These are phyloP conservation scores for Catharus ustulatus DNA, from an alignment of 2,797 vertebrate genomes.

Conservation along the genomic window DNA sequence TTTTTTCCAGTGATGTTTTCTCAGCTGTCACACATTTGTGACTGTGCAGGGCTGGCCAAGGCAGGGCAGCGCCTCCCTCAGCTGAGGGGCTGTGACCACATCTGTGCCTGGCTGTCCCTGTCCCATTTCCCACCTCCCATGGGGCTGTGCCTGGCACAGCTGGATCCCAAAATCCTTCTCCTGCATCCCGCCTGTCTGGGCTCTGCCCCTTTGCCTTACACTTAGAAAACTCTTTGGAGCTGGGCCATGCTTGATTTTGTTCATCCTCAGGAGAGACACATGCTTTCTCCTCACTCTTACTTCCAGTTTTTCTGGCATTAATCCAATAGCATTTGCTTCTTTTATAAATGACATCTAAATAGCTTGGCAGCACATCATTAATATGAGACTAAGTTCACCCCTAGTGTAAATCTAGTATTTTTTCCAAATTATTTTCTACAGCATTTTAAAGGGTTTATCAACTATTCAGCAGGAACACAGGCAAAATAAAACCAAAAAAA, in stretches of 20 bases:
- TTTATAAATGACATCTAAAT: background rate
- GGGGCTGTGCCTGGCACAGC: background rate
- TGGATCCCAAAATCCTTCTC: background rate
- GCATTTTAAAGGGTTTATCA: background rate
- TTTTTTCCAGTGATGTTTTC: background rate
- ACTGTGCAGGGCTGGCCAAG: background rate
- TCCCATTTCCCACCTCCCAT: background rate
- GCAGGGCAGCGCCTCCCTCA: background rate
- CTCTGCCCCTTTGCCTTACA: background rate
- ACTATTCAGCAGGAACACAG: background rate
- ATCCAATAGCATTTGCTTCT: background rate
- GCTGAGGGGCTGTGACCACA: too few relatives aligned
- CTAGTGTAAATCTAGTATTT: background rate
- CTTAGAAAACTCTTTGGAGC: background rate
- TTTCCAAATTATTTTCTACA: background rate
- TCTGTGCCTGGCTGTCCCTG: background rate
- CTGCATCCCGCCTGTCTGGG: background rate
- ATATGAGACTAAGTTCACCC: background rate
- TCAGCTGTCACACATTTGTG: background rate
- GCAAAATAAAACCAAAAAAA: background rate
- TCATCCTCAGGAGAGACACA: background rate
- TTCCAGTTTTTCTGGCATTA: background rate
- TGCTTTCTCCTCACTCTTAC: background rate
- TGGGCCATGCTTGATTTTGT: background rate
- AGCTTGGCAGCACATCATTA: background rate